Base-by-base conservation (phyloP, 2,113 vertebrate genomes). In the Nesogale talazaci region DNA sequence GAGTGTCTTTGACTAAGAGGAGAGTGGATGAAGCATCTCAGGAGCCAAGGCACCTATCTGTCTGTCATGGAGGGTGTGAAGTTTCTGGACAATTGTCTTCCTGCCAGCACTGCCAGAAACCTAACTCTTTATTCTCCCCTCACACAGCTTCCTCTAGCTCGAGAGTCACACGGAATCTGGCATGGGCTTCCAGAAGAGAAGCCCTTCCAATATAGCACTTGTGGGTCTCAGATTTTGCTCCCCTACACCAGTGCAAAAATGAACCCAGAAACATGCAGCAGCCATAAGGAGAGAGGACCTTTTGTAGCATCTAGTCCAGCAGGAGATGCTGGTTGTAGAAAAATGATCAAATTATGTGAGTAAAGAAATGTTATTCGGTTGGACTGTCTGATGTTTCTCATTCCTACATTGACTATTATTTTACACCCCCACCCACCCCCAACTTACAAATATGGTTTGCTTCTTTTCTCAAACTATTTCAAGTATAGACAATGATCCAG, bases 391-490 rank as follows among this genome's bases (percentile, higher is more conserved):
- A 31, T 15, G 77, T 23, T 83, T 86, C 79, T 90, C 75, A 65
- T 86, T 89, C 25, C 63, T 16, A 34, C 19, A 84, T 89, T 84
- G 52, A 88, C 16, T 79, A 76, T 87, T 42, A 14, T 10, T 77
- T 19, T 36, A 23, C 42, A 52, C 65, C 42, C 34, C 65, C 19
- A 57, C 19, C 40, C 59, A 65, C 42, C 31, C 70, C 19, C 16
- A 86, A 7, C 63, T 95, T 63, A 42, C 16, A 6, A 83, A 1
- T 4, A 2, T 46, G 22, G 29, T 52, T 94, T 74, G 56, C 46
- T 34, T 25, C 65, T 83, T 79, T 89, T 75, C 42, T 77, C 76
- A 31, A 79, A 67, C 22, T 81, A 86, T 70, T 91, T 86, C 57
- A 86, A 88, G 56, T 15, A 67, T 25, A 89, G 72, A 76, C 82